These are phyloP conservation scores for Agrochola lychnidis DNA, from an alignment of 2,888 invertebrate species.

Conservation along the genomic window DNA sequence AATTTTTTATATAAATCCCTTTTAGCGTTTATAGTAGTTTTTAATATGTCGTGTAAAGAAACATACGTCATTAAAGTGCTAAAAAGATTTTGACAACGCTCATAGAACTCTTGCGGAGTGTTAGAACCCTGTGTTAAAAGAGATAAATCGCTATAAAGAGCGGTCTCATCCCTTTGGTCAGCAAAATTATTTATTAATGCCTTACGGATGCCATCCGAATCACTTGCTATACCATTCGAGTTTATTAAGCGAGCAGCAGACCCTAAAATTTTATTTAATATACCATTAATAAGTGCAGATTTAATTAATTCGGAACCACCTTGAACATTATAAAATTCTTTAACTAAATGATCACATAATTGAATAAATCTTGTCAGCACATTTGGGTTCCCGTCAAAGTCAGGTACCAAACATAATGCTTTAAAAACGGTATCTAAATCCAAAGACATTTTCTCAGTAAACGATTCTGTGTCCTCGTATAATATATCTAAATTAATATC, in stretches of 20 bases:
- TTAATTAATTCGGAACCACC: constrained; percentile 12
- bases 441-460: neutral
- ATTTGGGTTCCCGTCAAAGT: neutral
- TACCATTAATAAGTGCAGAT: neutral
- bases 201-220: neutral
- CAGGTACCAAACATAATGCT: neutral
- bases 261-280: constrained; percentile 5
- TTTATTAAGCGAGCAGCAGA: constrained; percentile 10
- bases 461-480: neutral
- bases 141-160: constrained; percentile 4
- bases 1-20: neutral
- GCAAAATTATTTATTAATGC: neutral
- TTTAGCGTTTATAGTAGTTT: neutral
- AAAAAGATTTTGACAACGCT: neutral
- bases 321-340: neutral
- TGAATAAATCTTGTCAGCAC: constrained; percentile 7
- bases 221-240: neutral
- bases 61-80: neutral
- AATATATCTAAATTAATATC: neutral
- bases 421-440: neutral
- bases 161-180: neutral
- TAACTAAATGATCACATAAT: constrained; percentile 8
- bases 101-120: constrained; percentile 3
- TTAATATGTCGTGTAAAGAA: neutral
- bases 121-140: constrained; percentile 4